A percentile compares a stretch with the other conserved stretches of the same genome.
phyloP scores from a whole-genome alignment of 2,888 invertebrate species.

The Argyresthia albistria region DNA sequence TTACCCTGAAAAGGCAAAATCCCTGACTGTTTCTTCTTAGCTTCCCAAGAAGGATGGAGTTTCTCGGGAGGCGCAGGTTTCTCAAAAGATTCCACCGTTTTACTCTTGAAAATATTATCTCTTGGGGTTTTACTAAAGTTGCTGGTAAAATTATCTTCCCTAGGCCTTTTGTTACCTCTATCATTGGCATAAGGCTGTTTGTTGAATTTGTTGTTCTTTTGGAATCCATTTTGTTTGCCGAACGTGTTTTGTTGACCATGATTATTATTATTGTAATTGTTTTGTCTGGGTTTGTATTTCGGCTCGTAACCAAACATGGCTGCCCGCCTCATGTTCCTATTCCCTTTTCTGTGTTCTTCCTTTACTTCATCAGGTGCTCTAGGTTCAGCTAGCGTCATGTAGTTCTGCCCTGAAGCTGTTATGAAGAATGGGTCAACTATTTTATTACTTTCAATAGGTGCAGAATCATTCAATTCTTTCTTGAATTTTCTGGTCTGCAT shows the following conservation, averaged over 20 bases:
- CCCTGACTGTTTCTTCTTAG: constrained; percentile 57
- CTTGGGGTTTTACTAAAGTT: constrained; percentile 14
- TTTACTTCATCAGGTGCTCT: constrained; percentile 58
- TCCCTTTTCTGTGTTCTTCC: constrained; percentile 50
- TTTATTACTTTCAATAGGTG: constrained; percentile 25
- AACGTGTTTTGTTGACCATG: constrained; percentile 14
- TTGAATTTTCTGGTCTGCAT: constrained; percentile 41
- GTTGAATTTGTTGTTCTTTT: background rate
- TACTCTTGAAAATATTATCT: constrained; percentile 8
- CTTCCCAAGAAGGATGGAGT: constrained; percentile 70
- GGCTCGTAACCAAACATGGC: constrained; percentile 56
- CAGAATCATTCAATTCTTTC: constrained; percentile 25
- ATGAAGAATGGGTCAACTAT: constrained; percentile 62
- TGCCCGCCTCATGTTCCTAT: constrained; percentile 55
- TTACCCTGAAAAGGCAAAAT: constrained; percentile 60
- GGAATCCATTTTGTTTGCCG: constrained; percentile 9
- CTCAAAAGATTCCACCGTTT: constrained; percentile 7
- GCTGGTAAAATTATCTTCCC: constrained; percentile 7
- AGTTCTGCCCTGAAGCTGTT: constrained; percentile 54
- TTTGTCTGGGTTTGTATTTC: constrained; percentile 34
- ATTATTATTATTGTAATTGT: constrained; percentile 15
- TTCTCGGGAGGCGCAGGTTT: constrained; percentile 38
- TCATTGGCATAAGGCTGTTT: constrained; percentile 8
- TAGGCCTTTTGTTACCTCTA: constrained; percentile 3
- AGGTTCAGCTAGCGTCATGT: constrained; percentile 56